phyloP scores from a whole-genome alignment of 2,113 vertebrate species.

The Lophura nycthemera region DNA sequence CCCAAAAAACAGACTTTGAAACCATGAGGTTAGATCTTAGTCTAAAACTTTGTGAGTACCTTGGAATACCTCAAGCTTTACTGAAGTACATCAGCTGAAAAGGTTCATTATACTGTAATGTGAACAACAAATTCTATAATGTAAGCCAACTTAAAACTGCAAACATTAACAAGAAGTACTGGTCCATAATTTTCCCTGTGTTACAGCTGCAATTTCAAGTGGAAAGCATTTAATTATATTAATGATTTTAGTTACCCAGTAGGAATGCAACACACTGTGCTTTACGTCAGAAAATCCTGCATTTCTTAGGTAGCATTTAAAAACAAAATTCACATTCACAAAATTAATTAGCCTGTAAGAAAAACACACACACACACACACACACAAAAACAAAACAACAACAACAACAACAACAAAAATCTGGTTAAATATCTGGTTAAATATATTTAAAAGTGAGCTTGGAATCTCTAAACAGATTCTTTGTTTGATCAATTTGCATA shows the following conservation, averaged over 20 bases:
- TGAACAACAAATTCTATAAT: not conserved
- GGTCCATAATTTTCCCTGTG: not conserved
- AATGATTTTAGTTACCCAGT: not conserved
- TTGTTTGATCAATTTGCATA: not conserved
- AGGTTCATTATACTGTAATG: not conserved
- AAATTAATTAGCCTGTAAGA: not conserved
- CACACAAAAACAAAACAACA: no score
- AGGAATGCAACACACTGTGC: not conserved
- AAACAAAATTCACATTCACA: not conserved
- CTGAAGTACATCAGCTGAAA: not conserved
- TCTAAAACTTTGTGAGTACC: not conserved
- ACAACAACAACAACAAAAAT: not conserved
- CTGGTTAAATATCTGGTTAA: not conserved
- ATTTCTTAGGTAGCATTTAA: not conserved
- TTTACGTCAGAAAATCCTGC: not conserved
- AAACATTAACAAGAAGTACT: not conserved
- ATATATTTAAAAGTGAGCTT: not conserved
- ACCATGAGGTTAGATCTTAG: not conserved
- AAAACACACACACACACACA: not conserved
- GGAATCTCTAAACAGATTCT: not conserved
- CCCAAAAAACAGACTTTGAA: not conserved
- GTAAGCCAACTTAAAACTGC: not conserved
- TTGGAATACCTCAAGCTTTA: not conserved
- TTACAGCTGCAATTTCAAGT: not conserved
- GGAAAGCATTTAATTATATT: not conserved